Conservation (phyloP, 2,797 vertebrate species). For the Enteromius anoplus region DNA sequence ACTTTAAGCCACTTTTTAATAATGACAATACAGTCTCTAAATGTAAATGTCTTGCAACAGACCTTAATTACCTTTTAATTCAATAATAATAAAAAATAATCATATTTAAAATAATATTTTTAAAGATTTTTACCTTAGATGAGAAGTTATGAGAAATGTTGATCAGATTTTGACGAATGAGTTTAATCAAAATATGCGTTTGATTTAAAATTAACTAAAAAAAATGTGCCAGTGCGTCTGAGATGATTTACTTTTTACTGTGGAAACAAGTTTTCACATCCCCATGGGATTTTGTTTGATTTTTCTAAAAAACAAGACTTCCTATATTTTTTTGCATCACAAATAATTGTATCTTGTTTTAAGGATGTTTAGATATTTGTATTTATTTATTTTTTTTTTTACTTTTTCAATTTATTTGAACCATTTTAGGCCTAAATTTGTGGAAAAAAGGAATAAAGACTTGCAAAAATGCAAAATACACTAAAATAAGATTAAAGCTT, state of each 20-base stretch:
- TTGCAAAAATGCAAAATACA: background rate
- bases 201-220: background rate
- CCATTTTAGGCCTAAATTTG: background rate
- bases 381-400: background rate
- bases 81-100: background rate
- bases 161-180: too few species aligned
- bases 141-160: too few species aligned
- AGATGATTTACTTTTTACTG: too few species aligned
- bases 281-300: background rate
- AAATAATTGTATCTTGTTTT: background rate
- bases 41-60: background rate
- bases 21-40: too few species aligned
- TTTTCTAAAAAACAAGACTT: background rate
- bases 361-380: background rate
- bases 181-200: too few species aligned
- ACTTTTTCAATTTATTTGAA: background rate
- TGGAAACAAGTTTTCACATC: background rate
- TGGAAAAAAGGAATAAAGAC: background rate
- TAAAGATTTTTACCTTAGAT: too few species aligned
- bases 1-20: background rate
- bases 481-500: background rate
- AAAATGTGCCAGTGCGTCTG: background rate
- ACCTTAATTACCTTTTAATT: background rate
- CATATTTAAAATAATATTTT: too few species aligned
- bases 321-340: background rate